These are phyloP conservation scores for Oncorhynchus keta DNA, from an alignment of 2,113 vertebrate genomes.

Conservation along the genomic window DNA sequence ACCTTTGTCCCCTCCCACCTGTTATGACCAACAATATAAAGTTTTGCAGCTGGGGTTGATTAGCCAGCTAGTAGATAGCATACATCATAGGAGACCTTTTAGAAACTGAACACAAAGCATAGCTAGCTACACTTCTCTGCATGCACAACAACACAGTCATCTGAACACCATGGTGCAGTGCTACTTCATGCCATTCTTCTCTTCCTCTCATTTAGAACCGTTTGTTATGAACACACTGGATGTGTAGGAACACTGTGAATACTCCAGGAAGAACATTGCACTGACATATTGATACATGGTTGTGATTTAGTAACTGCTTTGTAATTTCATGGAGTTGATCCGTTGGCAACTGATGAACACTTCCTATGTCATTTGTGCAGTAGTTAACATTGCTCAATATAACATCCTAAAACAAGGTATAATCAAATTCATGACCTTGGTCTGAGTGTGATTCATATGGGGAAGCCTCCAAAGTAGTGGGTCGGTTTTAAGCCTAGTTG, in stretches of 20 bases:
- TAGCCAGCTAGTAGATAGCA: slow-evolving; percentile 33
- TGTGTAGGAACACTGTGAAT: too few relatives aligned
- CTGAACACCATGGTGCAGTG: slow-evolving; percentile 14
- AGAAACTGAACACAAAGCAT: not conserved
- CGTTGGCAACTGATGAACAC: too few relatives aligned
- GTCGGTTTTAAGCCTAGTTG: not conserved
- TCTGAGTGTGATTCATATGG: not conserved
- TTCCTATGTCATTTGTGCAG: too few relatives aligned
- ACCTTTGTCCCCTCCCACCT: slow-evolving; percentile 53
- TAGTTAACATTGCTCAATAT: too few relatives aligned
- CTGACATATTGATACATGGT: too few relatives aligned
- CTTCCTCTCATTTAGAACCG: too few relatives aligned
- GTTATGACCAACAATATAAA: slow-evolving; percentile 49
- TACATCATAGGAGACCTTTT: slow-evolving; percentile 34
- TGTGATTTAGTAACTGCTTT: too few relatives aligned
- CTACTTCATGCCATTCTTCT: not conserved
- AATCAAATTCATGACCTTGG: too few relatives aligned
- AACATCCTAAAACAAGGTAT: too few relatives aligned
- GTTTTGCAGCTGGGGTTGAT: slow-evolving; percentile 29
- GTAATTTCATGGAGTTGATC: too few relatives aligned
- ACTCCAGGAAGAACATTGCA: too few relatives aligned
- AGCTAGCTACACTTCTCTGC: not conserved
- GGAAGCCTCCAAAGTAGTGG: not conserved
- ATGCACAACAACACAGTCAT: not conserved
- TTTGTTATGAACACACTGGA: too few relatives aligned